Conservation (phyloP, 2,888 invertebrate genomes). For the Poecilus cupreus region DNA sequence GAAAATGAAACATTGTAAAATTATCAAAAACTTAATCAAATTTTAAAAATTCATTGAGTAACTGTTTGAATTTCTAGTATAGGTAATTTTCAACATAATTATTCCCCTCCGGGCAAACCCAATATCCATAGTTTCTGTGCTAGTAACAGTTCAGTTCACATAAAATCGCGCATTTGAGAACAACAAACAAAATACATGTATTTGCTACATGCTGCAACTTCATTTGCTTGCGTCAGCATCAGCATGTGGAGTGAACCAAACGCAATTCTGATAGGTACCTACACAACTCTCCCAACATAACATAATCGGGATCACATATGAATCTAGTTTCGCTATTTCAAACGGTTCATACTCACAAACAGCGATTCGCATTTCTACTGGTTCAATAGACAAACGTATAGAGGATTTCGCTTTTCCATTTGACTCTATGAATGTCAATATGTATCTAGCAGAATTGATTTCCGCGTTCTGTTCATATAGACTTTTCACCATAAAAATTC, state of each 20-base stretch:
- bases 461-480: background rate
- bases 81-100: too few relatives aligned
- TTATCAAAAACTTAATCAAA: too few relatives aligned
- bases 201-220: background rate
- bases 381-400: background rate
- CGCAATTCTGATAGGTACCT: background rate
- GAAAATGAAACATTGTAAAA: too few relatives aligned
- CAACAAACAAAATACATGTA: slow-evolving; percentile 4
- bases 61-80: too few relatives aligned
- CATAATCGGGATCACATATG: background rate
- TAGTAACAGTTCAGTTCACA: background rate
- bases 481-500: background rate
- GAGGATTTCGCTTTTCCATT: slow-evolving; percentile 31
- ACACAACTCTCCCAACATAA: background rate
- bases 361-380: slow-evolving; percentile 1
- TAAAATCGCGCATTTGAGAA: background rate
- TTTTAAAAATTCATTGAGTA: too few relatives aligned
- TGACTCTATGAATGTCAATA: slow-evolving; percentile 40
- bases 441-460: slow-evolving; percentile 35
- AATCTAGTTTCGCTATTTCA: background rate
- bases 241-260: background rate
- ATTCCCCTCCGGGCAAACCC: too few relatives aligned
- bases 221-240: background rate
- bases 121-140: background rate
- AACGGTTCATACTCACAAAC: background rate